Evolutionary conservation across 2,888 invertebrate species (phyloP).

Genomic region (Plusia festucae): DNA sequence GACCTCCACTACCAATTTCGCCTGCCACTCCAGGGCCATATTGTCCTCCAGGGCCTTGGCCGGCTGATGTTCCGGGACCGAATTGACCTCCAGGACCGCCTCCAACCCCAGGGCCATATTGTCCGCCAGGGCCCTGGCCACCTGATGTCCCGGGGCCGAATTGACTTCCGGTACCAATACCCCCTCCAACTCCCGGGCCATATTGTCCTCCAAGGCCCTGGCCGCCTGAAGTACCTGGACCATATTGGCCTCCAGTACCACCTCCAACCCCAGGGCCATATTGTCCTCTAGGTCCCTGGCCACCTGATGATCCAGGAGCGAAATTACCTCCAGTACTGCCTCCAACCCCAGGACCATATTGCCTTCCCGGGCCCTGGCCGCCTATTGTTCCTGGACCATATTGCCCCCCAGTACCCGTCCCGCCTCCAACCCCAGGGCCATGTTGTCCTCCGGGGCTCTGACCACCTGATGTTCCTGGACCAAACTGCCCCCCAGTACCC

Average conservation of each 20-base stretch:
- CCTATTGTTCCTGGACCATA: constrained; percentile 14
- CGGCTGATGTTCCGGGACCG: constrained; percentile 16
- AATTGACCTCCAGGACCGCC: constrained; percentile 17
- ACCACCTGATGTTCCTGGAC: not conserved
- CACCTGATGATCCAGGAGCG: constrained; percentile 15
- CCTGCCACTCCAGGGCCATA: constrained; percentile 21
- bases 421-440: constrained; percentile 8
- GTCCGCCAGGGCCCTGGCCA: constrained; percentile 12
- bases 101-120: constrained; percentile 18
- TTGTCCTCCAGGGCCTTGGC: not conserved
- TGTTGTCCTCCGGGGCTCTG: constrained; percentile 7
- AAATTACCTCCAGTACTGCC: not conserved
- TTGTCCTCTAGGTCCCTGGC: constrained; percentile 11
- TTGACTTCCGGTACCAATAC: constrained; percentile 12
- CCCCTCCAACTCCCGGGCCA: constrained; percentile 4
- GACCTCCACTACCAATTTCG: constrained; percentile 17
- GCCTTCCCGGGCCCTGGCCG: not conserved
- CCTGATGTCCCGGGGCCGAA: constrained; percentile 8
- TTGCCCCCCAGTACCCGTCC: not conserved
- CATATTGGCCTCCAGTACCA: constrained; percentile 21
- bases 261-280: constrained; percentile 5
- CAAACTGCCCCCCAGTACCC: constrained; percentile 11
- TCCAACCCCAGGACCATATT: constrained; percentile 15
- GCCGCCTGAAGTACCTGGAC: not conserved
- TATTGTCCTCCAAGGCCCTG: constrained; percentile 22